Base-by-base conservation (phyloP, 2,888 invertebrate genomes). In the Nomada lathburiana region DNA sequence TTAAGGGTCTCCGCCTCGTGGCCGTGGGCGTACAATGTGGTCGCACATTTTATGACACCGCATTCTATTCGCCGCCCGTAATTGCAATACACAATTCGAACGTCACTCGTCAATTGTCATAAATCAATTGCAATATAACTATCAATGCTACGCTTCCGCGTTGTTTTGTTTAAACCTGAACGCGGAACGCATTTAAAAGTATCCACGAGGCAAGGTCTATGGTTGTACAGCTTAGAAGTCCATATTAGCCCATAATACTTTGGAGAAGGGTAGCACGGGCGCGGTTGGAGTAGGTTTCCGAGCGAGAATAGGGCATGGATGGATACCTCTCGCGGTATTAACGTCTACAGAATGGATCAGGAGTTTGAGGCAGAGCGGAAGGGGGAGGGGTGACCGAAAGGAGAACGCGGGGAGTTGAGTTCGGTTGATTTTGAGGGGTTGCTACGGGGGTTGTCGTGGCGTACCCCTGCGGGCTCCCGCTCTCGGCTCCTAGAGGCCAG, bases 301-400 rank as follows among this genome's bases (percentile, higher is more conserved):
- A 94, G 88, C 90, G 92, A 92, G 94, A 92, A 88, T 91, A 91
- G 86, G 87, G 88, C 64, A 86, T 86, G 91, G 84, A 72, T 62
- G 81, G 84, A 86, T 83, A 79, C 76, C 73, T 83, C 77, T 78
- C 86, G 91, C 85, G 95, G 95, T 92, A 93, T 94, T 93, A 94
- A 95, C 95, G 95, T 95, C 95, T 95, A 94, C 94, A 95, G 95
- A 95, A 95, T 94, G 90, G 89, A 89, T 91, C 89, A 87, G 89
- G 87, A 82, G 89, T 93, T 92, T 94, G 93, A 94, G 91, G 94
- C 94, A 90, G 92, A 90, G 92, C 91, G 83, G 82, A 82, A 83
- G 92, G 91, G 92, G 91, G 91, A 62, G 63, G 73, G 73, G 69
- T 29, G 71, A 70, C 60, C 69, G 77, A 79, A 77, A 73, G 85